A percentile compares a stretch with the other conserved stretches of the same genome.
phyloP scores from a whole-genome alignment of 2,888 invertebrate species.

The Protodeltote pygarga region DNA sequence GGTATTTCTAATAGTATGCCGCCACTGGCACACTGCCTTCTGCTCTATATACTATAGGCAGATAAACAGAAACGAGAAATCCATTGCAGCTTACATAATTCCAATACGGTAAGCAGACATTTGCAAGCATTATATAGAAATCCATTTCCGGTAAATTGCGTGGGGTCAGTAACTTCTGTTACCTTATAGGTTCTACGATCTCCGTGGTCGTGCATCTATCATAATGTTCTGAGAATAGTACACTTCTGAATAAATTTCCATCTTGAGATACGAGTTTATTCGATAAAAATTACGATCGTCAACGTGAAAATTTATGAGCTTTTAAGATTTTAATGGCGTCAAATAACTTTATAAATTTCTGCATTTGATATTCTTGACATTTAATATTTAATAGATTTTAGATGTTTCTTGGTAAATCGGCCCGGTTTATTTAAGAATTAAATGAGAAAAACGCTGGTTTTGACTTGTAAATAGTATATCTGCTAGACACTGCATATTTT shows the following conservation, averaged over 20 bases:
- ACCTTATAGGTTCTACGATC: slow-evolving; percentile 25
- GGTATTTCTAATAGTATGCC: slow-evolving; percentile 74
- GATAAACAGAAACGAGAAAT: slow-evolving; percentile 23
- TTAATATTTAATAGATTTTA: no score
- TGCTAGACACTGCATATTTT: no score
- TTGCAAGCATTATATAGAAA: slow-evolving; percentile 48
- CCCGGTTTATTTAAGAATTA: no score
- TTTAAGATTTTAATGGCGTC: no score
- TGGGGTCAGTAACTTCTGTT: slow-evolving; percentile 42
- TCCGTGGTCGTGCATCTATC: slow-evolving; percentile 25
- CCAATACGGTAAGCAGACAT: slow-evolving; percentile 38
- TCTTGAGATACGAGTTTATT: neutral
- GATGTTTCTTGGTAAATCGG: no score
- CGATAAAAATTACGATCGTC: slow-evolving; percentile 9
- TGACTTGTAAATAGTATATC: no score
- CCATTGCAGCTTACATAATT: slow-evolving; percentile 32
- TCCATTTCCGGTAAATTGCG: slow-evolving; percentile 54
- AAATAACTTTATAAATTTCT: no score
- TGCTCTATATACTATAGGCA: slow-evolving; percentile 30
- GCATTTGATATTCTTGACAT: no score
- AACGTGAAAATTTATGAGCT: neutral
- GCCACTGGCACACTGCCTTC: slow-evolving; percentile 53
- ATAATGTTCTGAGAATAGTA: slow-evolving; percentile 31
- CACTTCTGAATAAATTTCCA: slow-evolving; percentile 27
- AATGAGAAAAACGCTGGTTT: no score